Percentiles rank a stretch among this genome's conserved stretches.
Conservation (phyloP, 2,113 vertebrate species). For the Cyprinodon tularosa region DNA sequence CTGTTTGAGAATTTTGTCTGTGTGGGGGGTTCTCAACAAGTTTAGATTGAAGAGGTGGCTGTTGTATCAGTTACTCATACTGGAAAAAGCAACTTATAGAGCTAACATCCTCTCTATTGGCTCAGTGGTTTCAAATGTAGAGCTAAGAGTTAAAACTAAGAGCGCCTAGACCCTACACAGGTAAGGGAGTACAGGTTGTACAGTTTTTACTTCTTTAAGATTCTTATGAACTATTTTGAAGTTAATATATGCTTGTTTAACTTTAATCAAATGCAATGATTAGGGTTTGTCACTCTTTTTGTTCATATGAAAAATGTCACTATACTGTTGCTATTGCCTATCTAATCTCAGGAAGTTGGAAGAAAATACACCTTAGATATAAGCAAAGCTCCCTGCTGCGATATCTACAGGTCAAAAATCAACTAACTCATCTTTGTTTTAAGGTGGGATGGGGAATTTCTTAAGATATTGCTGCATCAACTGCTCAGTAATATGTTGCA, state of each 20-base stretch:
- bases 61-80: neutral
- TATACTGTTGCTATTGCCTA: neutral
- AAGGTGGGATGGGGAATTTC: conserved; percentile 40
- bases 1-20: conserved; percentile 1
- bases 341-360: neutral
- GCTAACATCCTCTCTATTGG: neutral
- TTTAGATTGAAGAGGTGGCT: neutral
- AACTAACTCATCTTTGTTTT: conserved; percentile 12
- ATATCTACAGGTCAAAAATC: neutral
- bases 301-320: neutral
- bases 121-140: neutral
- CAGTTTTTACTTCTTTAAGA: too few species aligned
- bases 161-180: neutral
- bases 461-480: conserved; percentile 9
- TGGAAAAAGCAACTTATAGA: neutral
- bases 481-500: conserved; percentile 24
- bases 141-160: neutral
- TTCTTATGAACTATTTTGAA: neutral
- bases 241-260: neutral
- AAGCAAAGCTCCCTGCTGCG: neutral
- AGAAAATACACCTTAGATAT: neutral
- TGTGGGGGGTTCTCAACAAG: neutral
- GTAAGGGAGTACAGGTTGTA: neutral
- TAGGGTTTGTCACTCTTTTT: neutral
- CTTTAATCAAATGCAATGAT: neutral